Conservation (phyloP, 2,113 vertebrate genomes). For the Pedetes capensis region DNA sequence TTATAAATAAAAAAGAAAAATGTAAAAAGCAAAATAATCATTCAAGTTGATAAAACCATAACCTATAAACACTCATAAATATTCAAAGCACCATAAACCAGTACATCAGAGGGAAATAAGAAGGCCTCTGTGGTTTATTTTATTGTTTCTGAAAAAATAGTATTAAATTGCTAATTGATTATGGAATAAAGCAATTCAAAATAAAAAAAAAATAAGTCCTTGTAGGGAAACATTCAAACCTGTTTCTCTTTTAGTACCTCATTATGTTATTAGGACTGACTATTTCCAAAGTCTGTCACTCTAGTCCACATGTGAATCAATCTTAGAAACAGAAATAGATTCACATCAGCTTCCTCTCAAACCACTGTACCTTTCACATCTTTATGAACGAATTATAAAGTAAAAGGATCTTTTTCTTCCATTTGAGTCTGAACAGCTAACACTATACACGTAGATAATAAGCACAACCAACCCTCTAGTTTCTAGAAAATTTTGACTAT, state of each 20-base stretch:
- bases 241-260: background rate
- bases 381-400: background rate
- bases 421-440: background rate
- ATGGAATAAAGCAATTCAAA: too few relatives aligned
- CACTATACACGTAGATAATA: background rate
- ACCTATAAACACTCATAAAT: too few relatives aligned
- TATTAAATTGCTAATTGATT: too few relatives aligned
- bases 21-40: too few relatives aligned
- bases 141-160: too few relatives aligned
- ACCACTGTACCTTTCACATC: background rate
- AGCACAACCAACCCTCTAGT: background rate
- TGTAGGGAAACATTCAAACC: background rate
- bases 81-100: too few relatives aligned
- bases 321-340: background rate
- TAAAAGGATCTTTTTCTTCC: background rate
- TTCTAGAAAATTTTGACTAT: background rate
- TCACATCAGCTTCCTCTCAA: background rate
- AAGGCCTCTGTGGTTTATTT: too few relatives aligned
- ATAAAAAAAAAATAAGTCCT: too few relatives aligned
- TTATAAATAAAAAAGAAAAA: too few relatives aligned
- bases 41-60: too few relatives aligned
- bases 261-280: background rate
- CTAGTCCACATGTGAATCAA: background rate
- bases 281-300: background rate
- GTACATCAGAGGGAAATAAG: too few relatives aligned